Evolutionary conservation across 1,140 invertebrate genomes (phyloP).

Genomic region (Tetranychus urticae): DNA sequence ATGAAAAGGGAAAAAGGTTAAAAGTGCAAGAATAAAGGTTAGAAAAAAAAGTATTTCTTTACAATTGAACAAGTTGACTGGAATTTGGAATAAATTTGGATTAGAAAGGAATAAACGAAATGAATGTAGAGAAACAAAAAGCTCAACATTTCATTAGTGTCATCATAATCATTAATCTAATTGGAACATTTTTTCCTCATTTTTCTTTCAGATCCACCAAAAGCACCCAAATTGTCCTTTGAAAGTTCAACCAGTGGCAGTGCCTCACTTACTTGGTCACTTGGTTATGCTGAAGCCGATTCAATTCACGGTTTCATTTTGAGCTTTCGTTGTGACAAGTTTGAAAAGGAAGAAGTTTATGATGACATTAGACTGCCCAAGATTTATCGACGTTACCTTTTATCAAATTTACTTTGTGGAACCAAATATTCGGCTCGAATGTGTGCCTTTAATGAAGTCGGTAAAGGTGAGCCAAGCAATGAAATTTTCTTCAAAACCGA

Average conservation of each 20-base stretch:
- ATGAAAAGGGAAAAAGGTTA: no score
- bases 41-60: no score
- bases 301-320: background rate
- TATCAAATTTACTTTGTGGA: conserved; percentile 47
- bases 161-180: no score
- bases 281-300: background rate
- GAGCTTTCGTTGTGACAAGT: background rate
- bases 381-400: conserved; percentile 36
- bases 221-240: background rate
- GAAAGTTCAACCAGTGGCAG: background rate
- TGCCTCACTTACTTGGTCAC: background rate
- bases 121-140: no score
- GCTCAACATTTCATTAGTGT: no score
- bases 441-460: conserved; percentile 21
- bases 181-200: no score
- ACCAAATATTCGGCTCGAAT: conserved; percentile 30
- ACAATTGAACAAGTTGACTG: no score
- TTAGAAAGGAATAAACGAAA: no score
- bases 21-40: no score
- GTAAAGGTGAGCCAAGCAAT: conserved; percentile 19
- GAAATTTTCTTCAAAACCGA: conserved; percentile 20
- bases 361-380: conserved; percentile 30
- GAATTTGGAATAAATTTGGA: no score
- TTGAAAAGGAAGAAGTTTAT: background rate
- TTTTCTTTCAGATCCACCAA: conserved; percentile 12